Base-by-base conservation (phyloP, 2,113 vertebrate genomes). In the Chaetodon trifascialis region DNA sequence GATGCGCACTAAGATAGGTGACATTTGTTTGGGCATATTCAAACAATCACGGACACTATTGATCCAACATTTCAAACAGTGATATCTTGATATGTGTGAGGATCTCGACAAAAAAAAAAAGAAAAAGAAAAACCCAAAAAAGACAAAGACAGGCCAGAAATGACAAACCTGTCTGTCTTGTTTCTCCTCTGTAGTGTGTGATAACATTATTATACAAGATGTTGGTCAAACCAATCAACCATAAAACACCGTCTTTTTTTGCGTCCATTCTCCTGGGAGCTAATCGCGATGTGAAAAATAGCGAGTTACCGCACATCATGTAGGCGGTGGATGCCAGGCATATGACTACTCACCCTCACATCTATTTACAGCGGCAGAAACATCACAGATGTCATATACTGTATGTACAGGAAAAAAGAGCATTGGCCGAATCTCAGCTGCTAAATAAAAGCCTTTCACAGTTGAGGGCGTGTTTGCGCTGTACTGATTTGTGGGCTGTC, bases 1-100 rank as follows among this genome's bases (percentile, higher is more conserved):
- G 78, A 80, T 72, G 67, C 62, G 56, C 67, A 19, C 71, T 11
- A 64, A 76, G 73, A 65, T 76, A 75, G 49, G 42, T 91, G 84
- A 76, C 91, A 91, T 94, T 92, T 91, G 80, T 80, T 86, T 38
- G 76, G 70, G 85, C 68, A 38, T 80, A 71, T 74, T 88, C 88
- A 84, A 93, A 91, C 89, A 88, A 63, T 40, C 70, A 80, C 7
- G 0, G 46, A 67, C 2, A 5, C n/a, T 56, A 84, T 84, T 1
- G 75, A 89, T 88, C 59, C 23, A 55, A 23, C 55, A 65, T 77
- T 78, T 87, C 71, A 87, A 67, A 79, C 14, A 49, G 63, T 60
- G 52, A 71, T 44, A 19, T 38, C 51, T 65, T 76, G 65, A 80
- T 68, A 86, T 87, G 85, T 67, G 75, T 70, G 68, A 74, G 40